phyloP scores from a whole-genome alignment of 1,140 invertebrate genomes.

The Drosophila kurseongensis region DNA sequence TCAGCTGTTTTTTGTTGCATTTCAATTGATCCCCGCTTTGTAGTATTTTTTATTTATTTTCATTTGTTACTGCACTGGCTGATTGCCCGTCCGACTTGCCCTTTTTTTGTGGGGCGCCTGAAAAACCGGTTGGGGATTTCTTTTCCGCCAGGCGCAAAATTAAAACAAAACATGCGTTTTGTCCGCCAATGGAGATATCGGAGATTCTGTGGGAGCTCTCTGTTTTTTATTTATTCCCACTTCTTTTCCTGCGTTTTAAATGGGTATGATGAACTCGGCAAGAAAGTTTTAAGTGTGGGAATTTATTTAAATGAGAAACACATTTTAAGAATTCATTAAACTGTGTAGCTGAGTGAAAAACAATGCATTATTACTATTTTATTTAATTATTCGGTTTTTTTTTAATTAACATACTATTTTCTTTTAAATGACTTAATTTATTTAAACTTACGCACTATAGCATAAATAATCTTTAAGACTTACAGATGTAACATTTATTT shows the following conservation, averaged over 20 bases:
- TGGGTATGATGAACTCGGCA: slow-evolving; percentile 19
- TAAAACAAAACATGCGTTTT: slow-evolving; percentile 81
- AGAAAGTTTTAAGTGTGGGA: slow-evolving; percentile 18
- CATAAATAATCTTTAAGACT: no score
- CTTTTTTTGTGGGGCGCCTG: slow-evolving; percentile 45
- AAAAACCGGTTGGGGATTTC: slow-evolving; percentile 63
- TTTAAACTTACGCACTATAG: no score
- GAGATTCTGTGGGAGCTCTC: slow-evolving; percentile 29
- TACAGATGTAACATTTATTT: no score
- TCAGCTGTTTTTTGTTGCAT: slow-evolving; percentile 73
- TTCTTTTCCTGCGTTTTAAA: slow-evolving; percentile 1
- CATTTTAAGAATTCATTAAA: not conserved
- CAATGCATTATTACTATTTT: not conserved
- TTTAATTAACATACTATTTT: not conserved
- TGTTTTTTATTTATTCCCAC: slow-evolving; percentile 7
- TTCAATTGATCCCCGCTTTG: slow-evolving; percentile 38
- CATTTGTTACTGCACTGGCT: slow-evolving; percentile 1
- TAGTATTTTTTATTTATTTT: slow-evolving; percentile 23
- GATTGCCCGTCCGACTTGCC: slow-evolving; percentile 41
- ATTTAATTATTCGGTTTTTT: not conserved
- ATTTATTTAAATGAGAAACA: slow-evolving; percentile 20
- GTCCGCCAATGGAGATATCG: slow-evolving; percentile 59
- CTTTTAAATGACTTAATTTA: not conserved
- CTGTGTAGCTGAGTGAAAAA: not conserved
- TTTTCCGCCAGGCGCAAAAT: slow-evolving; percentile 61